Conservation (phyloP, 2,113 vertebrate species). For the Lamprotornis superbus region DNA sequence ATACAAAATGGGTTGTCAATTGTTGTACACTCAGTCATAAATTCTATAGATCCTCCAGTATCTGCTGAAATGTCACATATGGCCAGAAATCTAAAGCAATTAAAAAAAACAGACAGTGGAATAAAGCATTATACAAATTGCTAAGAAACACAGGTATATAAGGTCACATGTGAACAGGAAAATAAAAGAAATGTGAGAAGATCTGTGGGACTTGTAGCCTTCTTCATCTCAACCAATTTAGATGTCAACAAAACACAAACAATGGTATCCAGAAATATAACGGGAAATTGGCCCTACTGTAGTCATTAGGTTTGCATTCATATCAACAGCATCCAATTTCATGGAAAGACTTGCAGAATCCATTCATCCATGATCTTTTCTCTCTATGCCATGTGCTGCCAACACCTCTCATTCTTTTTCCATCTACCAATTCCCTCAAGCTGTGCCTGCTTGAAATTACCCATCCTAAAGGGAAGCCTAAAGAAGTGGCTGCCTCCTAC, state of each 20-base stretch:
- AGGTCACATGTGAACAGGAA: background rate
- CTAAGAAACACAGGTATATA: background rate
- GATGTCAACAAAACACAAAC: background rate
- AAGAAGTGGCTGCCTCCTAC: background rate
- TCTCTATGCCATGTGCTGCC: background rate
- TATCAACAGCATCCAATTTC: background rate
- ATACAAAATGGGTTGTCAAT: constrained; percentile 97
- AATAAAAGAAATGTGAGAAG: background rate
- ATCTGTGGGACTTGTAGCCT: background rate
- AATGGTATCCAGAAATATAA: background rate
- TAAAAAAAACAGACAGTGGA: background rate
- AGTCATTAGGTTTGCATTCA: background rate
- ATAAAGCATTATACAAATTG: background rate
- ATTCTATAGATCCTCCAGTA: constrained; percentile 93
- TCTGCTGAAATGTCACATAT: constrained; percentile 99
- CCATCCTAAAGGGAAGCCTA: background rate
- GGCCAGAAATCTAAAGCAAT: constrained; percentile 84
- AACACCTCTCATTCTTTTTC: background rate
- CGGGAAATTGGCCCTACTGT: background rate
- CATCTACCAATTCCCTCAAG: background rate
- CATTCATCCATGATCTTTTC: background rate
- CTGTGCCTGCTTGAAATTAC: background rate
- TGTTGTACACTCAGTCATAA: constrained; percentile 95
- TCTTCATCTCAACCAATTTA: background rate
- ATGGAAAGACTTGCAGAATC: background rate